These are phyloP conservation scores for Ophiothrix spiculata DNA, from an alignment of 35 echinoderm and acorn worm genomes.

Conservation along the genomic window DNA sequence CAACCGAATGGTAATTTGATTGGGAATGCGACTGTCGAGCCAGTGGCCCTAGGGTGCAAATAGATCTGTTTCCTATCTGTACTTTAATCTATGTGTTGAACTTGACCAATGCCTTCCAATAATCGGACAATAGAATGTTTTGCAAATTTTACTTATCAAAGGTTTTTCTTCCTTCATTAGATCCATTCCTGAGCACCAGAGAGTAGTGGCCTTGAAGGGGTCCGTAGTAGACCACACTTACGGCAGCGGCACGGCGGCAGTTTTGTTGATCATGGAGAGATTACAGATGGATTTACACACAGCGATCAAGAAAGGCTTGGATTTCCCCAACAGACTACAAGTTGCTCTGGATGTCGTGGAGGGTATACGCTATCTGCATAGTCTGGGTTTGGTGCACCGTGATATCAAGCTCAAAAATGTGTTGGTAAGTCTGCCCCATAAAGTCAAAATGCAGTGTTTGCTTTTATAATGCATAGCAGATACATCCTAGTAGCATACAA, in stretches of 20 bases:
- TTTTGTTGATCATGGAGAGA: constrained; percentile 90
- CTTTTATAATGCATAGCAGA: too few relatives aligned
- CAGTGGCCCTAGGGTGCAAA: too few relatives aligned
- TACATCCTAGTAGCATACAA: too few relatives aligned
- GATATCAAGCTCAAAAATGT: constrained; percentile 99
- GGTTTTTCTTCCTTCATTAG: too few relatives aligned
- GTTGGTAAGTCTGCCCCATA: constrained; percentile 90
- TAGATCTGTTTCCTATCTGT: too few relatives aligned
- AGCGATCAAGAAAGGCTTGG: constrained; percentile 83
- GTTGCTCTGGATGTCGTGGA: constrained; percentile 94
- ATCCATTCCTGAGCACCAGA: constrained; percentile 81
- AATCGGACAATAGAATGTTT: too few relatives aligned
- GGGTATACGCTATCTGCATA: constrained; percentile 91
- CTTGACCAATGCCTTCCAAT: too few relatives aligned
- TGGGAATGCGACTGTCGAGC: too few relatives aligned
- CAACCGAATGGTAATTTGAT: too few relatives aligned
- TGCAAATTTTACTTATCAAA: too few relatives aligned
- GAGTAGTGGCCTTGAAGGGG: constrained; percentile 72
- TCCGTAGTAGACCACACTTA: constrained; percentile 90
- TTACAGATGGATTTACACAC: constrained; percentile 85
- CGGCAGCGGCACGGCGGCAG: constrained; percentile 75
- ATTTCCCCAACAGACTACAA: constrained; percentile 75
- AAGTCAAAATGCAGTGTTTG: too few relatives aligned
- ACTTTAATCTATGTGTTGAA: too few relatives aligned
- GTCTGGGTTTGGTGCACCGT: constrained; percentile 87